Conservation (phyloP, 2,797 vertebrate species). For the Tauraco hartlaubi region DNA sequence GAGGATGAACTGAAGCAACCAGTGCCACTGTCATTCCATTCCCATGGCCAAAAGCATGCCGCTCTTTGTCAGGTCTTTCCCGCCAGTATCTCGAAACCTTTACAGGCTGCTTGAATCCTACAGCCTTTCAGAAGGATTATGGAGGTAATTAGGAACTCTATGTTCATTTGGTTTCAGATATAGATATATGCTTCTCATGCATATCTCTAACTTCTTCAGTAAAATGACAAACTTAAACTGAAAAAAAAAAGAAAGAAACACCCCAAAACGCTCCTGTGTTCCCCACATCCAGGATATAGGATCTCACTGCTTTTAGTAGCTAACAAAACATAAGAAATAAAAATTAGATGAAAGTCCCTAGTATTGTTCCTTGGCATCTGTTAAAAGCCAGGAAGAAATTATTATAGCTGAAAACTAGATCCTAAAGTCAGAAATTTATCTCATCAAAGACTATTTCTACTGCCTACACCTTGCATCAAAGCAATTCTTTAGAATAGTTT, state of each 20-base stretch:
- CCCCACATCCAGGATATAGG: background rate
- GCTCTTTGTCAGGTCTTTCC: background rate
- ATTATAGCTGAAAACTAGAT: background rate
- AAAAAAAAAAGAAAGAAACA: background rate
- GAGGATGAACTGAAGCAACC: background rate
- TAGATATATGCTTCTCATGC: background rate
- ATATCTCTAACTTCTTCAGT: background rate
- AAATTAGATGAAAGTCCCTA: rapidly evolving
- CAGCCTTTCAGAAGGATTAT: background rate
- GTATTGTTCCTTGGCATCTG: background rate
- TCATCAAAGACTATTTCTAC: background rate
- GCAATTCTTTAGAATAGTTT: background rate
- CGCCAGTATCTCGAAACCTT: background rate
- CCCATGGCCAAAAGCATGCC: background rate
- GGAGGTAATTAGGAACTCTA: background rate
- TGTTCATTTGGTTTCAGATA: background rate
- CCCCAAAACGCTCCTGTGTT: rapidly evolving
- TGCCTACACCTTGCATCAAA: background rate
- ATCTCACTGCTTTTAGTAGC: background rate
- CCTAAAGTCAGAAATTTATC: background rate
- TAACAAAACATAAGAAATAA: background rate
- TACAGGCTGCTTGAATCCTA: background rate
- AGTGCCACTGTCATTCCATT: background rate
- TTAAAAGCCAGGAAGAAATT: background rate
- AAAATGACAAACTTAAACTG: background rate